Base-by-base conservation (phyloP, 30 jellyfish, hydroid and myxozoan species). In the Pelagia noctiluca region DNA sequence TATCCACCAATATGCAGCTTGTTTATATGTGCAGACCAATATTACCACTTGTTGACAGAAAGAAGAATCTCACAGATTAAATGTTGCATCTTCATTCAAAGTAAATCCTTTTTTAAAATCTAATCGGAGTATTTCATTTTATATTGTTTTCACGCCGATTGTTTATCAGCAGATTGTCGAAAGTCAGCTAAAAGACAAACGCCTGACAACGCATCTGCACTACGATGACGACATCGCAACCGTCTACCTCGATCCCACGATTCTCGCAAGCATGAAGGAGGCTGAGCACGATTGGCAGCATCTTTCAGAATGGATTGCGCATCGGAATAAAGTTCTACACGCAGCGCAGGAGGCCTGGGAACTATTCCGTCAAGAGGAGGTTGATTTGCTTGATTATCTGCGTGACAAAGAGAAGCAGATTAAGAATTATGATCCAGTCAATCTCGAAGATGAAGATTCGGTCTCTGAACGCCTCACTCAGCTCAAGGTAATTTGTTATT, bases 261-360 rank as follows among this genome's bases (percentile, higher is more conserved):
- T 82, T 19, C 49, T 63, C 19, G 66, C 33, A 2, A 91, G 52
- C 18, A 48, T 94, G 78, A 31, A 30, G 32, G 91, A 93, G 78
- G 96, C 99, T 19, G 90, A 88, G 11, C 77, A 62, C 12, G 99
- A 94, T 11, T 88, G 99, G 96, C 54, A 32, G 23, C 86, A 73
- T 26, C 38, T 89, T n/a, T 22, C 66, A 10, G 91, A 89, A 1
- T 94, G 99, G 99, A 53, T 89, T 31, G 85, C 60, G n/a, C 79
- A 80, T 29, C 83, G 94, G 2, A 72, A 32, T n/a, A 75, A 75
- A 50, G 83, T 61, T n/a, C 84, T 94, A 26, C 86, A 42, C 24
- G 87, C 86, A 0, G 52, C 96, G 16, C 90, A 70, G 49, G 85
- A 76, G 12, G 88, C 88, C 62, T 89, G 97, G 99, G 97, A 89